Percentiles rank a stretch among this genome's conserved stretches.
These are phyloP conservation scores for Brachionus asplanchnoidis DNA, from an alignment of 1,140 invertebrate genomes.

Conservation along the genomic window DNA sequence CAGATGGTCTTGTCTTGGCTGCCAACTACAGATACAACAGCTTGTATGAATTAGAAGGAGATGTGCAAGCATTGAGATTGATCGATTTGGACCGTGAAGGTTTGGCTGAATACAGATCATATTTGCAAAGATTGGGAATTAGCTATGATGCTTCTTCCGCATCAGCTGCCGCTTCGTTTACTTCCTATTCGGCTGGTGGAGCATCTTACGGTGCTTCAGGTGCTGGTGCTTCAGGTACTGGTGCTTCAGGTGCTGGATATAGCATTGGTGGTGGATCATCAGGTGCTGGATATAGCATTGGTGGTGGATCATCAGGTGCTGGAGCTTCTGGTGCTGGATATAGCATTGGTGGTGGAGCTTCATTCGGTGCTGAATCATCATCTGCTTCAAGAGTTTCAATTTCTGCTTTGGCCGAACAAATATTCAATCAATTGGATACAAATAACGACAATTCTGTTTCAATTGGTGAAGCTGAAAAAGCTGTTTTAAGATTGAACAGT, in stretches of 20 bases:
- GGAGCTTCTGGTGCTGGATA: background rate
- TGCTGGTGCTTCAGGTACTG: too few species aligned
- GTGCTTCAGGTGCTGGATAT: background rate
- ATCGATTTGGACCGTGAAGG: slow-evolving; percentile 31
- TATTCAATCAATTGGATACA: slow-evolving; percentile 14
- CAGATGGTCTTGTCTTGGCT: slow-evolving; percentile 11
- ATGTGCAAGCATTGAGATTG: slow-evolving; percentile 24
- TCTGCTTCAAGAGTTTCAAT: slow-evolving; percentile 19
- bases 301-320: background rate
- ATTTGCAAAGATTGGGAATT: slow-evolving; percentile 31
- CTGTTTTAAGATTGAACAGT: slow-evolving; percentile 25
- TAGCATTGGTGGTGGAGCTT: background rate
- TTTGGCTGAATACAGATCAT: slow-evolving; percentile 32
- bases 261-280: background rate
- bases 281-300: background rate
- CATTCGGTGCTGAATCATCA: background rate
- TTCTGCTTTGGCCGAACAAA: slow-evolving; percentile 13
- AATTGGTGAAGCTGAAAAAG: slow-evolving; percentile 19
- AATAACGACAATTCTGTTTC: background rate
- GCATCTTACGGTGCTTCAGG: background rate
- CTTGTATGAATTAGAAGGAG: slow-evolving; percentile 30
- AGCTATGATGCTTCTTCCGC: slow-evolving; percentile 10
- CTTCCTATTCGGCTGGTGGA: background rate
- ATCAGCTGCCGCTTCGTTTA: background rate
- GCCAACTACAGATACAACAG: slow-evolving; percentile 40